Conservation (phyloP, 2,113 vertebrate genomes). For the Xiphias gladius region DNA sequence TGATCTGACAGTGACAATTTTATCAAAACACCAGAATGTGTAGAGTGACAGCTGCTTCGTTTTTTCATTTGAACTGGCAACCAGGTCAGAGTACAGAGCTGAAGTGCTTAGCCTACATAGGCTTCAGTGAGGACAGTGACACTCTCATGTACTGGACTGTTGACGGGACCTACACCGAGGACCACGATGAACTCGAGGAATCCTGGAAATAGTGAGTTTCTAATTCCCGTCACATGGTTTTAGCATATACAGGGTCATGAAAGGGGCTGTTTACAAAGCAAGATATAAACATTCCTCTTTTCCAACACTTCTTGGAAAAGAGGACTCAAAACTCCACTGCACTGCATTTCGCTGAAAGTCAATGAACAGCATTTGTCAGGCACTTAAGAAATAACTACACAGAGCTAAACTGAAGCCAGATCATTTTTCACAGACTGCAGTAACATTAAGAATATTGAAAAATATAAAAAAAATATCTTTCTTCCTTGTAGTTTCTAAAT, state of each 20-base stretch:
- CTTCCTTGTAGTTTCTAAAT: no score
- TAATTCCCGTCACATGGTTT: background rate
- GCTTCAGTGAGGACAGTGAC: slow-evolving; percentile 38
- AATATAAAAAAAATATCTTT: background rate
- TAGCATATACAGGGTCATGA: background rate
- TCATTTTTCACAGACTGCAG: no score
- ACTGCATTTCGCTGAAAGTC: no score
- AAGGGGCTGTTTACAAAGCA: no score
- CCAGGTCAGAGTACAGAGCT: slow-evolving; percentile 61
- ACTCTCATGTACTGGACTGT: slow-evolving; percentile 57
- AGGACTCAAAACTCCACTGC: no score
- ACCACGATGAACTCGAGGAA: background rate
- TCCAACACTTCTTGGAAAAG: no score
- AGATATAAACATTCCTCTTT: no score
- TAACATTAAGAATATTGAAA: no score
- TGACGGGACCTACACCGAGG: accelerated
- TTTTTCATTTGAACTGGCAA: background rate
- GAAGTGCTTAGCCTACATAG: slow-evolving; percentile 56
- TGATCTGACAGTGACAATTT: background rate
- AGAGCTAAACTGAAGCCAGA: no score
- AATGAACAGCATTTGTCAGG: no score
- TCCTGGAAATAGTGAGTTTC: slow-evolving; percentile 58
- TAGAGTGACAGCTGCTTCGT: background rate
- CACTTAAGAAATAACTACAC: no score
- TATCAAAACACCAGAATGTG: background rate